Conservation (phyloP, 2,113 vertebrate genomes). For the Clarias macrocephalus region DNA sequence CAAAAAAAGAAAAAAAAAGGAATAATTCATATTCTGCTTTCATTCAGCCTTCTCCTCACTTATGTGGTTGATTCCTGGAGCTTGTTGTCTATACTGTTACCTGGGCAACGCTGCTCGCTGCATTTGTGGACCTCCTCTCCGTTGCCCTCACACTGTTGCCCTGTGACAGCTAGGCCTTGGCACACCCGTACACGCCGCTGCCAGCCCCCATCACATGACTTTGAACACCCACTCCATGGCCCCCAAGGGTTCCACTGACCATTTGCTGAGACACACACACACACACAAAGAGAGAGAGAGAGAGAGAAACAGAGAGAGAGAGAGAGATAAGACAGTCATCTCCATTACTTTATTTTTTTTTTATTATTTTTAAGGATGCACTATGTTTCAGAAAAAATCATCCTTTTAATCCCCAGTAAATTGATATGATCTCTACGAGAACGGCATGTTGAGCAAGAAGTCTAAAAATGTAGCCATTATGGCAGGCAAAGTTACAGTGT, state of each 20-base stretch:
- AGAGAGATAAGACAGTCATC: not conserved
- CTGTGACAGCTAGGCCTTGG: slow-evolving; percentile 84
- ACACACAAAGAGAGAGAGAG: slow-evolving; percentile 11
- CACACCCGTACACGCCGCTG: slow-evolving; percentile 87
- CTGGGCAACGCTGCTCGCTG: slow-evolving; percentile 94
- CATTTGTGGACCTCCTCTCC: slow-evolving; percentile 92
- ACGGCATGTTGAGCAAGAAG: slow-evolving; percentile 35
- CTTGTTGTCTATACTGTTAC: slow-evolving; percentile 71
- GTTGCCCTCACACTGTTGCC: slow-evolving; percentile 89
- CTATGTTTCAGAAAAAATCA: slow-evolving; percentile 8
- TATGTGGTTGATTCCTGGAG: slow-evolving; percentile 44
- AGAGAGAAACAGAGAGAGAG: not conserved
- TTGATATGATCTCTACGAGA: slow-evolving; percentile 37
- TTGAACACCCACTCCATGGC: slow-evolving; percentile 96
- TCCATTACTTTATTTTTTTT: slow-evolving; percentile 14
- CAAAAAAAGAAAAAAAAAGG: slow-evolving; percentile 46
- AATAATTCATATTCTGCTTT: slow-evolving; percentile 35
- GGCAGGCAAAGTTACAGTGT: slow-evolving; percentile 25
- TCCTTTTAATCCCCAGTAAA: slow-evolving; percentile 30
- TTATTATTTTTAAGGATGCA: not conserved
- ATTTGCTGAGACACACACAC: slow-evolving; percentile 76
- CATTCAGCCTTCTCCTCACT: slow-evolving; percentile 39
- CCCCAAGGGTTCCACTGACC: slow-evolving; percentile 99
- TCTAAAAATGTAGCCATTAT: slow-evolving; percentile 4
- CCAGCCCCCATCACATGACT: slow-evolving; percentile 96